Evolutionary conservation across 2,113 vertebrate species (phyloP).

Genomic region (Calonectris borealis): DNA sequence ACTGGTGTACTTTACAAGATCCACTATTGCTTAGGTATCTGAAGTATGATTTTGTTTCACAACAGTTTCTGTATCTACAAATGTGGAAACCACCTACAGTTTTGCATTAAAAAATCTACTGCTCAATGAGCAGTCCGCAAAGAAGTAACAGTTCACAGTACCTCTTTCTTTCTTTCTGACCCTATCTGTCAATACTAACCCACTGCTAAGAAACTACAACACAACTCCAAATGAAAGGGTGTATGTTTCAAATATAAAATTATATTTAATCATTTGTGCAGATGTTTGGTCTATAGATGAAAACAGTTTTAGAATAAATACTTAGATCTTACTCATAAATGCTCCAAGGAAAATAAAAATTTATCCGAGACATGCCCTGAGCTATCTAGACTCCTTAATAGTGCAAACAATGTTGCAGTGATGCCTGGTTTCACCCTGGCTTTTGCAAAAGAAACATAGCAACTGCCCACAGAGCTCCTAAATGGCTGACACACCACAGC

Average conservation of each 20-base stretch:
- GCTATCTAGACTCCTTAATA: constrained; percentile 81
- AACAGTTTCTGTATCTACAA: constrained; percentile 1
- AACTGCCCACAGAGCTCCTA: constrained; percentile 48
- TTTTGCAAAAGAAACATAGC: constrained; percentile 63
- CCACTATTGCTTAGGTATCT: not conserved
- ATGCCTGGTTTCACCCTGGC: constrained; percentile 41
- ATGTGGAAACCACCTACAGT: not conserved
- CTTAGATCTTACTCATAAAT: constrained; percentile 55
- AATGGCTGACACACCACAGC: not conserved
- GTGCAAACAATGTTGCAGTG: constrained; percentile 81
- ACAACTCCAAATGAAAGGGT: constrained; percentile 7
- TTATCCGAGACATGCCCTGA: constrained; percentile 81
- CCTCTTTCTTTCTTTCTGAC: not conserved
- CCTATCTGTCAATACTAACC: not conserved
- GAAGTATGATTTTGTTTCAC: constrained; percentile 10
- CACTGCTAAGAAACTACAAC: constrained; percentile 10
- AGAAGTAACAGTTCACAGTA: not conserved
- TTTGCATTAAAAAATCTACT: not conserved
- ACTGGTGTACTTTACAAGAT: not conserved
- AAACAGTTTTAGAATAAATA: constrained; percentile 69
- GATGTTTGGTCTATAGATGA: constrained; percentile 49
- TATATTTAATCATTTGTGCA: constrained; percentile 17
- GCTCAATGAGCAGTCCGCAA: not conserved
- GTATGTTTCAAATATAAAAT: constrained; percentile 37
- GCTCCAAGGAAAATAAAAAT: constrained; percentile 58